phyloP scores from a whole-genome alignment of 2,113 vertebrate genomes.

The Aythya baeri region DNA sequence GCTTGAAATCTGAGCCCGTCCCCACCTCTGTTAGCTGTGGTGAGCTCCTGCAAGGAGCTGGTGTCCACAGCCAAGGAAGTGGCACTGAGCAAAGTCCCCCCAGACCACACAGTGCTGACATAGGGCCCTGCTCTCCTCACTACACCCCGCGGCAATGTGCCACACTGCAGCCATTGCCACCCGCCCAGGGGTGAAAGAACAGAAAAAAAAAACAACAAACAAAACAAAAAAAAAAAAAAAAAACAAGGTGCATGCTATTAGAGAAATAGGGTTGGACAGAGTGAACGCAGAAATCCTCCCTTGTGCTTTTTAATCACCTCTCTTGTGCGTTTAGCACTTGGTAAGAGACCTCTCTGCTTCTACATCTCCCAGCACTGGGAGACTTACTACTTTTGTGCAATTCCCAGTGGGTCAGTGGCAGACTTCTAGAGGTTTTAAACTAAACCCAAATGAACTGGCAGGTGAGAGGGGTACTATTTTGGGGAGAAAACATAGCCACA shows the following conservation, averaged over 20 bases:
- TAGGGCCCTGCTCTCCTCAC: not conserved
- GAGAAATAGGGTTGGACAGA: not conserved
- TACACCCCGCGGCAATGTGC: not conserved
- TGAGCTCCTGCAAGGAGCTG: not conserved
- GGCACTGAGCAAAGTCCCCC: conserved; percentile 2
- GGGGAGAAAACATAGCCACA: not conserved
- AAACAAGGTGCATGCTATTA: not conserved
- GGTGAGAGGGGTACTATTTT: not conserved
- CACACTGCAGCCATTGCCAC: not conserved
- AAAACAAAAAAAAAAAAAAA: not conserved
- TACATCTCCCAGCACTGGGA: not conserved
- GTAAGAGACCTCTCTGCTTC: not conserved
- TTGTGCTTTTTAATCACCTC: rapidly evolving
- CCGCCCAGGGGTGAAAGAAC: not conserved
- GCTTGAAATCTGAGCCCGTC: not conserved
- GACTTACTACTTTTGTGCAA: not conserved
- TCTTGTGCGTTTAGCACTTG: rapidly evolving
- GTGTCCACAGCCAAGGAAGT: not conserved
- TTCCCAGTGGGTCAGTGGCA: not conserved
- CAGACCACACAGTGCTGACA: not conserved
- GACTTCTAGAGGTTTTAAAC: not conserved
- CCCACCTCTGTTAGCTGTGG: not conserved
- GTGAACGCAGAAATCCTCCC: not conserved
- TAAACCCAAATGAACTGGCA: not conserved
- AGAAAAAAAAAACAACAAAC: no score